These are phyloP conservation scores for Leptopilina syphax DNA, from an alignment of 2,888 invertebrate genomes.

Conservation along the genomic window DNA sequence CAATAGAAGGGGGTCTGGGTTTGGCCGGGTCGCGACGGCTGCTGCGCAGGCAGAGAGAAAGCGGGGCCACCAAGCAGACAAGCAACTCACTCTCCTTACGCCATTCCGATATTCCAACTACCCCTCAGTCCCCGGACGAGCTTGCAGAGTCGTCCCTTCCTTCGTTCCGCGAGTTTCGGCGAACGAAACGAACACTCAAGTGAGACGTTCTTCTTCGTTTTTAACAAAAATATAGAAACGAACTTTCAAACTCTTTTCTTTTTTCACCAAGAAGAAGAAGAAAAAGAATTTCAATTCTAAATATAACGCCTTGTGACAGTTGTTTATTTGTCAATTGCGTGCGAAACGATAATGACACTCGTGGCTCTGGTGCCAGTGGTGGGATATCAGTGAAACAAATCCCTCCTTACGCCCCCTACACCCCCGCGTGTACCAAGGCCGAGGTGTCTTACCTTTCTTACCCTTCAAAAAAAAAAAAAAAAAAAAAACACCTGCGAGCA, in stretches of 20 bases:
- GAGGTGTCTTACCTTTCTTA: not conserved
- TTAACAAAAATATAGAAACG: no score
- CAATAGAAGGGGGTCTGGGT: constrained; percentile 64
- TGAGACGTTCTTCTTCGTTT: constrained; percentile 9
- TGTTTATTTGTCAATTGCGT: not conserved
- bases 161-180: constrained; percentile 44
- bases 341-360: constrained; percentile 19
- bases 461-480: not conserved
- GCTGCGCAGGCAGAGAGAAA: constrained; percentile 59
- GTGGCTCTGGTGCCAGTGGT: constrained; percentile 41
- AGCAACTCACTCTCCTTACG: constrained; percentile 21
- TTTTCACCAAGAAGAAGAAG: no score
- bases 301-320: no score
- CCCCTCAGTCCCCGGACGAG: constrained; percentile 53
- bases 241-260: no score
- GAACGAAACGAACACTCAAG: constrained; percentile 24
- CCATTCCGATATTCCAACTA: constrained; percentile 11
- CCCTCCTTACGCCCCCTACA: no score
- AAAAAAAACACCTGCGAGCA: constrained; percentile 42
- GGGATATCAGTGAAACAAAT: constrained; percentile 36
- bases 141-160: constrained; percentile 56
- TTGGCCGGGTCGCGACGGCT: constrained; percentile 68
- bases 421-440: constrained; percentile 25
- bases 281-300: no score
- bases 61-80: constrained; percentile 32